Base-by-base conservation (phyloP, 2,113 vertebrate species). In the Oceanites oceanicus region DNA sequence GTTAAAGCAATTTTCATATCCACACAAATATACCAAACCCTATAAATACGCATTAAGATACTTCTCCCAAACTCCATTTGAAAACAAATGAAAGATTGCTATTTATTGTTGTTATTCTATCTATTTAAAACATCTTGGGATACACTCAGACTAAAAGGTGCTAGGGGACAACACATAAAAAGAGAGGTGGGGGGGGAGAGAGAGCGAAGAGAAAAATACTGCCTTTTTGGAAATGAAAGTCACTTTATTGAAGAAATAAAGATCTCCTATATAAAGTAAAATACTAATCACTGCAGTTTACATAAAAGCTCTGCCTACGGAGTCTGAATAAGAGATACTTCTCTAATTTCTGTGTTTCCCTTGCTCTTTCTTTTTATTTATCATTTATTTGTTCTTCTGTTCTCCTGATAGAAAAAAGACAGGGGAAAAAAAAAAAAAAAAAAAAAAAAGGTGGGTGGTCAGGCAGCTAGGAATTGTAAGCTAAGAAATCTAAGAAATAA, bases 181-280 rank as follows among this genome's bases (percentile, higher is more conserved):
- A 81, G 21, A 74, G 14, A 17, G 9, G 63, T 53, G 22, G n/a
- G 23, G 16, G 11, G 9, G 42, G 20, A 32, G 10, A 88, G 30
- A 45, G 45, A 45, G 9, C 19, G 18, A 45, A 45, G 18, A 45
- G 18, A 45, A 45, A 84, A 81, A 72, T 49, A 8, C n/a, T 0
- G 3, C 2, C 3, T 17, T 81, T 90, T 86, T 61, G 53, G 68
- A 94, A 94, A 88, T 38, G 8, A 65, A 47, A 86, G 22, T 74
- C 61, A 53, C 20, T 94, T 93, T 91, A 78, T 56, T 93, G 86
- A 92, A 84, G 91, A 94, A 96, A 94, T 89, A 93, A 94, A 94
- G 36, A 56, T 83, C 82, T 96, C 30, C 40, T 82, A 40, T 49
- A 76, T 75, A 92, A 95, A 77, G 34, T 67, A 44, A 96, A 81